Evolutionary conservation across 2,797 vertebrate species (phyloP), one percentile per base, ranked within the genome.

Genomic region (Okamejei kenojei): DNA sequence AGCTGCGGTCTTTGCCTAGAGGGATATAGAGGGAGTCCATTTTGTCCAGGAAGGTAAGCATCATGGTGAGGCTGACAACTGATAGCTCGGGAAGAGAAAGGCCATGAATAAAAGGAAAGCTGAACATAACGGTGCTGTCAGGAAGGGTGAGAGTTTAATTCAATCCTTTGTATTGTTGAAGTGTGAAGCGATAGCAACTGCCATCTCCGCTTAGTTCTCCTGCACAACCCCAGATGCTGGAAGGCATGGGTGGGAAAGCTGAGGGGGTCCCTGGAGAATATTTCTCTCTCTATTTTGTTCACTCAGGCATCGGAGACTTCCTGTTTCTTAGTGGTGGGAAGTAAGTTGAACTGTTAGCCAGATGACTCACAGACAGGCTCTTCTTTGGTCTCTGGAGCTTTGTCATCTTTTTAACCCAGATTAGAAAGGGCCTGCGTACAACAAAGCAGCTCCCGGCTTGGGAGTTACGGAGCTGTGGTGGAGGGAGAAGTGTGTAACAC

Each of bases 1-100:
- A 95, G 95, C 94, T 94, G 54, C 35, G 94, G 94, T 95, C 95
- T 95, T 95, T 96, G 94, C 95, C 96, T 95, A n/a, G 93, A 54
- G 80, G 93, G 35, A 94, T 21, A 13, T 65, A 45, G 35, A 21
- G 23, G 19, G 65, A 76, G 77, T 93, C 90, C 91, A 86, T 93
- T 93, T 91, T 88, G 92, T 81, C 90, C 38, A 45, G 29, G 21
- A 45, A 73, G 35, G 68, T 90, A 93, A 94, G 93, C 92, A 93
- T 94, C 94, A 93, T 94, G 94, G 94, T 93, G 93, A 90, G 93
- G 94, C 94, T 93, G 94, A 94, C 94, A 94, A 94, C 94, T 94
- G 94, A 95, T 94, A 95, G 91, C 95, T 94, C 94, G 45, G 88
- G 94, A 94, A 96, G 95, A 81, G 35, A 91, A 32, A 68, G 95